Evolutionary conservation across 2,888 invertebrate species (phyloP).

Genomic region (Mantis religiosa): DNA sequence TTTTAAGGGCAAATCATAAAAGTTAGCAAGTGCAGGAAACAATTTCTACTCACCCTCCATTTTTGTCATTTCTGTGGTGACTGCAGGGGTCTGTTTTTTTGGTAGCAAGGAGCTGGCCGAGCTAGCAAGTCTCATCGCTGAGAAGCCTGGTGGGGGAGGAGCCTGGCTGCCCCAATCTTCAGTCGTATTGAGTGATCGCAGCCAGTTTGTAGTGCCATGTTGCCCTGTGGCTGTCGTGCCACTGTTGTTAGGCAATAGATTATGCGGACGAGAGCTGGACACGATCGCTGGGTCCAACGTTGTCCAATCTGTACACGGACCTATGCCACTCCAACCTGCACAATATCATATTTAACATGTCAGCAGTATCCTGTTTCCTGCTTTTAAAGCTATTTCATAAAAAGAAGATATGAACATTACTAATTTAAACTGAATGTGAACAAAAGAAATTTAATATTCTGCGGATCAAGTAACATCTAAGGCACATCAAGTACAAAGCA

Average conservation of each 20-base stretch:
- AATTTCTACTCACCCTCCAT: conserved; percentile 6
- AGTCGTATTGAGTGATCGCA: not conserved
- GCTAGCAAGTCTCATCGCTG: conserved; percentile 1
- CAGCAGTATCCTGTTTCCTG: too few species aligned
- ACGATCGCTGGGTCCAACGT: conserved; percentile 91
- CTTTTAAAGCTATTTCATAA: too few species aligned
- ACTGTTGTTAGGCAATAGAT: not conserved
- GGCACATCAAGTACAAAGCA: too few species aligned
- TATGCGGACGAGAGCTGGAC: conserved; percentile 58
- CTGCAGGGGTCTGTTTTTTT: not conserved
- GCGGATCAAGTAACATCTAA: too few species aligned
- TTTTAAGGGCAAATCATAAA: too few species aligned
- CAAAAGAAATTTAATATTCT: too few species aligned
- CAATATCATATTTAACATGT: too few species aligned
- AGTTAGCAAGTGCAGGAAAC: not conserved
- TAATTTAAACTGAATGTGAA: too few species aligned
- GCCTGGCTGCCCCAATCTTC: conserved; percentile 9
- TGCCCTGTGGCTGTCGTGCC: not conserved
- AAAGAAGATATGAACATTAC: too few species aligned
- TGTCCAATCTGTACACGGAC: conserved; percentile 74
- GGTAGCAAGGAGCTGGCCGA: not conserved
- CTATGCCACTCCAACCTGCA: conserved; percentile 30
- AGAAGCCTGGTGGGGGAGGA: conserved; percentile 20
- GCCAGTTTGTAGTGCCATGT: not conserved
- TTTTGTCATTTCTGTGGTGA: not conserved